Evolutionary conservation across 2,113 vertebrate genomes (phyloP), one percentile per base, ranked within the genome.

Genomic region (Seriola rivoliana): DNA sequence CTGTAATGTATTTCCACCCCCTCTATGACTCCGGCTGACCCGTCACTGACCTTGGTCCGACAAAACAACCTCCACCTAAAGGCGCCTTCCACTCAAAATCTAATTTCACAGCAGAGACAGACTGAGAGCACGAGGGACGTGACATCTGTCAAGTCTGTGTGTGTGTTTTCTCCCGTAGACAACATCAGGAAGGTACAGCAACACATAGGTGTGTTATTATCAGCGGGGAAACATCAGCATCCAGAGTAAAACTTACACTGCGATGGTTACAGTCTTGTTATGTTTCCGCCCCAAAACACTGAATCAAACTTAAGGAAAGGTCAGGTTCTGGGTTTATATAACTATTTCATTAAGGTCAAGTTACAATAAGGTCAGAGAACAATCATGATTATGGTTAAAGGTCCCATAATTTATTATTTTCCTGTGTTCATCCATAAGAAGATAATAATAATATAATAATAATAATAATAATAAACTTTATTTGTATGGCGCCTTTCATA

Each of bases 1-100:
- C 63, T 44, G 58, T 72, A 65, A 78, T 59, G 62, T 75, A 78
- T 82, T 69, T 81, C 65, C 75, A 75, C 46, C 23, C 14, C 38
- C 58, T 16, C 21, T 57, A 16, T 65, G 59, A 58, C 71, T 81
- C 68, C 60, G 14, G 68, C 84, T 84, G 63, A 90, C 86, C 86
- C 82, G 80, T 87, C 67, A 67, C n/a, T 71, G 83, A 91, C 88
- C 85, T 89, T 88, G 82, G 64, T 58, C 59, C 58, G 36, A 73
- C 67, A 77, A 50, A 80, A 80, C 78, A 48, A 67, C 44, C 69
- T 55, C 6, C 54, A 87, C 72, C 78, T 80, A 25, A 77, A 84
- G 68, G 75, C 44, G 5, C 14, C 58, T 74, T 75, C 32, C 4
- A 0, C 65, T 76, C 63, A 62, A 46, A 63, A 32, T 38, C 55